Conservation (phyloP, 53 echinoderm and acorn worm genomes). For the Paracentrotus lividus region DNA sequence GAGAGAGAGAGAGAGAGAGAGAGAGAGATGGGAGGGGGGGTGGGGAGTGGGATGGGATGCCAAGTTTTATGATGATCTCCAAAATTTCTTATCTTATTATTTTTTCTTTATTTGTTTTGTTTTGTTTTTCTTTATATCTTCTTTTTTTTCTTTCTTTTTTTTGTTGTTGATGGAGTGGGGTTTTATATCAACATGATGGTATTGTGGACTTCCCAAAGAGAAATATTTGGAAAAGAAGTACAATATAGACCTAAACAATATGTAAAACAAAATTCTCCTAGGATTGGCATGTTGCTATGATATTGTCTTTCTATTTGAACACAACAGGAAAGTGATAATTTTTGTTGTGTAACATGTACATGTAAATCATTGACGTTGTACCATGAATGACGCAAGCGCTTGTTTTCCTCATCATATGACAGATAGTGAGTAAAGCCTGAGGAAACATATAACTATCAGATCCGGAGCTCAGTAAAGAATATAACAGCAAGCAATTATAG, state of each 20-base stretch:
- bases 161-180: too few relatives aligned
- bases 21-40: background rate
- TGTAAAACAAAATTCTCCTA: background rate
- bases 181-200: background rate
- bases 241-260: background rate
- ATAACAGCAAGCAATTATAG: too few relatives aligned
- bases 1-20: background rate
- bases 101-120: background rate
- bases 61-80: background rate
- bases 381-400: slow-evolving; percentile 24
- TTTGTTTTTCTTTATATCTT: too few relatives aligned
- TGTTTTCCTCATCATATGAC: background rate
- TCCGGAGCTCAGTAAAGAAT: too few relatives aligned
- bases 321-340: background rate
- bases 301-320: slow-evolving; percentile 7
- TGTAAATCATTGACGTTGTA: background rate
- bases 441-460: background rate
- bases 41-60: too few relatives aligned
- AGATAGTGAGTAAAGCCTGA: background rate
- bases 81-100: background rate
- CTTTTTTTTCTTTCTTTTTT: background rate
- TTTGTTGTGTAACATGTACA: background rate
- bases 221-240: background rate
- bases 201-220: background rate
- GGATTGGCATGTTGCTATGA: slow-evolving; percentile 4